Conservation (phyloP, 2,797 vertebrate genomes). For the Tiaroga cobitis region DNA sequence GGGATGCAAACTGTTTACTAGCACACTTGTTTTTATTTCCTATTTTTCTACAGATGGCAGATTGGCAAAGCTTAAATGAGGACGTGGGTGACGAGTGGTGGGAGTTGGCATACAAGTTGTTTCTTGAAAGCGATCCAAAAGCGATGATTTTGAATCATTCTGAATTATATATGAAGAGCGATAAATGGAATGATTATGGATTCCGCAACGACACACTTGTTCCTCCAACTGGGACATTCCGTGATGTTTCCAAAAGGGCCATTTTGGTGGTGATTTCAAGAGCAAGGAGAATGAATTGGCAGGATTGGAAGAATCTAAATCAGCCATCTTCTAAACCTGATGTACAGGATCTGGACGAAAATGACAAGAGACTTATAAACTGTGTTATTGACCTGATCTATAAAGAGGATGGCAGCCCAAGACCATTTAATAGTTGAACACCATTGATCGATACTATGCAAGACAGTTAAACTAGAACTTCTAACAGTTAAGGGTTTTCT, state of each 20-base stretch:
- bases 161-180: rapidly evolving
- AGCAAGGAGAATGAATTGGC: rapidly evolving
- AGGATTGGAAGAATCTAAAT: rapidly evolving
- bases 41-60: neutral
- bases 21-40: neutral
- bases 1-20: neutral
- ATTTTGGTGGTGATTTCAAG: constrained; percentile 12
- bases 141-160: neutral
- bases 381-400: neutral
- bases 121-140: neutral
- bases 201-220: neutral
- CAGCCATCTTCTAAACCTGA: rapidly evolving
- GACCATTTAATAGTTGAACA: neutral
- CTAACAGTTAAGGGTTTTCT: no score
- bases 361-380: neutral
- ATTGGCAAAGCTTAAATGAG: neutral
- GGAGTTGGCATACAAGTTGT: neutral
- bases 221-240: neutral
- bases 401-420: neutral
- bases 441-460: neutral
- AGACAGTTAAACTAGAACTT: no score
- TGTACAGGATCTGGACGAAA: neutral
- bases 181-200: neutral
- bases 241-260: neutral
- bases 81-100: neutral